A percentile compares a stretch with the other conserved stretches of the same genome.
phyloP scores from a whole-genome alignment of 2,113 vertebrate species.

The Entelurus aequoreus region DNA sequence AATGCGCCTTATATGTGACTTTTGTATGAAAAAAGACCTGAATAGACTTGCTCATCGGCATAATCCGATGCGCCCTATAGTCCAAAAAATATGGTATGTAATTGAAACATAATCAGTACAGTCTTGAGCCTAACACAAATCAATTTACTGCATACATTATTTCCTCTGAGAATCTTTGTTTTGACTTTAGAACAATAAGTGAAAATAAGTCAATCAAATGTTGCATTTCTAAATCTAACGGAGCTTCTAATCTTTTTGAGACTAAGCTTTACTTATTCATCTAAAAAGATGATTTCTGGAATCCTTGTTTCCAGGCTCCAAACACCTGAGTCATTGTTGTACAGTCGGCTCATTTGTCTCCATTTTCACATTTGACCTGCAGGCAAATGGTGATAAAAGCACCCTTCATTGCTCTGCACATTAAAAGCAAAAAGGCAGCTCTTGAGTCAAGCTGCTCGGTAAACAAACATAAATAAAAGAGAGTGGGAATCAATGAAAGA shows the following conservation, averaged over 20 bases:
- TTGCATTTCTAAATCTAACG: slow-evolving; percentile 6
- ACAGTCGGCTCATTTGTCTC: slow-evolving; percentile 67
- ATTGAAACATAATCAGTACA: too few relatives aligned
- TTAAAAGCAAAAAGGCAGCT: slow-evolving; percentile 70
- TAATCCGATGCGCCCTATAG: too few relatives aligned
- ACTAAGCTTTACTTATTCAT: slow-evolving; percentile 1
- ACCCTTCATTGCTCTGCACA: slow-evolving; percentile 70
- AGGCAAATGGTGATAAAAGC: slow-evolving; percentile 75
- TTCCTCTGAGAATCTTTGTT: too few relatives aligned
- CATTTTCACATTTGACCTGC: slow-evolving; percentile 71
- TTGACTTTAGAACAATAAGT: too few relatives aligned
- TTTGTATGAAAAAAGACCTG: too few relatives aligned
- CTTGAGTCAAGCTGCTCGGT: slow-evolving; percentile 63
- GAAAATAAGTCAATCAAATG: too few relatives aligned
- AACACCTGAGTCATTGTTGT: slow-evolving; percentile 55
- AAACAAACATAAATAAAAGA: slow-evolving; percentile 72
- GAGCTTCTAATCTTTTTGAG: slow-evolving; percentile 9
- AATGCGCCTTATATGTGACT: too few relatives aligned
- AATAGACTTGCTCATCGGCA: too few relatives aligned
- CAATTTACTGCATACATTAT: too few relatives aligned
- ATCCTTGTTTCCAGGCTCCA: slow-evolving; percentile 43
- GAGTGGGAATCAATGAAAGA: slow-evolving; percentile 65
- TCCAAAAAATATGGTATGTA: too few relatives aligned
- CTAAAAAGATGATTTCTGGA: slow-evolving; percentile 14
- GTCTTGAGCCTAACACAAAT: too few relatives aligned